Percentiles rank a stretch among this genome's conserved stretches.
Conservation (phyloP, 23 tunicate species). For the Phallusia fumigata region DNA sequence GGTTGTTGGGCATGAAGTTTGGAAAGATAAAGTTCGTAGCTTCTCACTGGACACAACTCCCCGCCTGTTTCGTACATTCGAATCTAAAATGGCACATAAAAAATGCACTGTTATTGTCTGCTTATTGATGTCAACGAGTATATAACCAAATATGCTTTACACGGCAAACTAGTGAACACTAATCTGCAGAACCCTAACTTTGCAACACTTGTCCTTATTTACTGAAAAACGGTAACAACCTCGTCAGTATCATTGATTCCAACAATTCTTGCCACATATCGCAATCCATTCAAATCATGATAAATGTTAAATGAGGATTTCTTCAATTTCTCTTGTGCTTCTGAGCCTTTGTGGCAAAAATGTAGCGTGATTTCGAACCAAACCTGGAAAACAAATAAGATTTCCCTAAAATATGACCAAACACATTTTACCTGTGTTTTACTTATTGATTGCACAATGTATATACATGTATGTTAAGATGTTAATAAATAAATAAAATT, state of each 20-base stretch:
- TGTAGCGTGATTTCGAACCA: slow-evolving; percentile 98
- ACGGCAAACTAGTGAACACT: too few relatives aligned
- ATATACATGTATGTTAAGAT: too few relatives aligned
- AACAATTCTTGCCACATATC: slow-evolving; percentile 63
- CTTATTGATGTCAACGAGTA: background rate
- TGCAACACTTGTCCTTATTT: too few relatives aligned
- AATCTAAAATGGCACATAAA: slow-evolving; percentile 29
- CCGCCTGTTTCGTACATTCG: slow-evolving; percentile 97
- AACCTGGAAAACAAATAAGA: slow-evolving; percentile 62
- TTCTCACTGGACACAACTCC: slow-evolving; percentile 80
- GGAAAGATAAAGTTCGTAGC: slow-evolving; percentile 68
- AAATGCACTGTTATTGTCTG: background rate
- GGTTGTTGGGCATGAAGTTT: slow-evolving; percentile 85
- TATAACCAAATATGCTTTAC: background rate
- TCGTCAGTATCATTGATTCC: slow-evolving; percentile 46
- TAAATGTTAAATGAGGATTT: slow-evolving; percentile 68
- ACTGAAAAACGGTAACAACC: slow-evolving; percentile 14
- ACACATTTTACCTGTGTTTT: too few relatives aligned
- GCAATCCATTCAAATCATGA: slow-evolving; percentile 53
- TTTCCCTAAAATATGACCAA: background rate
- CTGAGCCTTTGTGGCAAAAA: slow-evolving; percentile 89
- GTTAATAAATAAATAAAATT: too few relatives aligned
- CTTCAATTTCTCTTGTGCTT: slow-evolving; percentile 82
- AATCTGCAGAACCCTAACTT: too few relatives aligned
- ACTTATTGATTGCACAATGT: too few relatives aligned